phyloP scores from a whole-genome alignment of 1,140 invertebrate genomes.

The Lasioglossum albipes region DNA sequence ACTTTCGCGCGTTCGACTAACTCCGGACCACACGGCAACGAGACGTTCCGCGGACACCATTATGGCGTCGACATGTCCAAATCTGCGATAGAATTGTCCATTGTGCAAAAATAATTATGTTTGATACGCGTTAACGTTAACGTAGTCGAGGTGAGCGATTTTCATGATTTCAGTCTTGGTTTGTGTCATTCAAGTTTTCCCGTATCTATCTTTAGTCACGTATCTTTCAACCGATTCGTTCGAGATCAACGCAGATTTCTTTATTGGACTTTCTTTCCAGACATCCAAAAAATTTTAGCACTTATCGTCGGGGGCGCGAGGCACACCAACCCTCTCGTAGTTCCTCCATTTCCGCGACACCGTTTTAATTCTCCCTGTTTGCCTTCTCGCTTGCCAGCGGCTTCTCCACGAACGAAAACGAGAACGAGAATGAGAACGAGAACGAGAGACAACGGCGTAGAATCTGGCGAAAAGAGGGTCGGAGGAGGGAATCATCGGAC shows the following conservation, averaged over 20 bases:
- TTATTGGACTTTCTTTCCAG: too few relatives aligned
- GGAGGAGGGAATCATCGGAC: constrained; percentile 49
- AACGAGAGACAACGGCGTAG: constrained; percentile 10
- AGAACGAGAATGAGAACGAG: neutral
- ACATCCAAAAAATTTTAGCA: too few relatives aligned
- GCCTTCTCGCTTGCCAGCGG: neutral
- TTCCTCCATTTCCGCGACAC: neutral
- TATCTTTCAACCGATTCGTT: too few relatives aligned
- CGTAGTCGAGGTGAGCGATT: too few relatives aligned
- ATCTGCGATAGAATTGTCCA: too few relatives aligned
- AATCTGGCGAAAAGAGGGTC: neutral
- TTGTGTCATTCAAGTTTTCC: too few relatives aligned
- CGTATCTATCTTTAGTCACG: too few relatives aligned
- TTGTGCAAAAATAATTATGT: too few relatives aligned
- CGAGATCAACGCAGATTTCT: too few relatives aligned
- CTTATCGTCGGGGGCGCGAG: too few relatives aligned
- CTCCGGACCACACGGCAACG: neutral
- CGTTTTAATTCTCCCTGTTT: constrained; percentile 4
- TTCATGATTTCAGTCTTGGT: too few relatives aligned
- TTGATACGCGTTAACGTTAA: too few relatives aligned
- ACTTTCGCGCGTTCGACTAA: neutral
- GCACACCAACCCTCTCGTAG: neutral
- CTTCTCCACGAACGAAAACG: neutral
- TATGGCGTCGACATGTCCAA: neutral
- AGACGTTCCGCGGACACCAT: neutral